Evolutionary conservation across 2,888 invertebrate genomes (phyloP), one percentile per base, ranked within the genome.

Genomic region (Notocelia uddmanniana): DNA sequence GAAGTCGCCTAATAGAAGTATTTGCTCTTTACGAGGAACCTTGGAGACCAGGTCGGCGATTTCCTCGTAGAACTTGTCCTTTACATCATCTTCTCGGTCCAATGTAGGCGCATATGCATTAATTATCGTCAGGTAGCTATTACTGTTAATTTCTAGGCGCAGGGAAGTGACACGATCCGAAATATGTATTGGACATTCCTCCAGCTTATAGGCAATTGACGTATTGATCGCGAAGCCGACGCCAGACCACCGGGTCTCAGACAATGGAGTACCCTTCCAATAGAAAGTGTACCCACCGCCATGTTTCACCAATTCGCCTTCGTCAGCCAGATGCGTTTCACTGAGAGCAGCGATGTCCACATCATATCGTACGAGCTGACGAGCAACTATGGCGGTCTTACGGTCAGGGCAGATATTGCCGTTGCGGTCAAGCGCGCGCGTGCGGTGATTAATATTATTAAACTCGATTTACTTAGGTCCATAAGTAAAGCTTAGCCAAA

Each of bases 111-210:
- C 45, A 45, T n/a, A 45, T n/a, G n/a, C 45, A n/a, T n/a, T 45
- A n/a, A 45, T 45, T 45, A 45, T 45, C n/a, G n/a, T 45, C n/a
- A 45, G 45, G n/a, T n/a, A 45, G 15, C n/a, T 45, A n/a, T 45
- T 45, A 34, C 11, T 11, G 34, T 34, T 11, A 34, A 34, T 9
- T 34, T 34, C 10, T 34, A 34, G 11, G 34, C 11, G 34, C 34
- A 34, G 34, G 34, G 34, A 34, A 11, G 34, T 34, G 9, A 34
- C 11, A 21, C 11, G 10, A n/a, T n/a, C n/a, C n/a, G n/a, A n/a
- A n/a, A n/a, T n/a, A n/a, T n/a, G n/a, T n/a, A n/a, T n/a, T n/a
- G n/a, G n/a, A n/a, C n/a, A n/a, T n/a, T n/a, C n/a, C n/a, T n/a
- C n/a, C n/a, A n/a, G n/a, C n/a, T n/a, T 13, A 3, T 19, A 21